phyloP scores from a whole-genome alignment of 2,888 invertebrate species.

The Atrina japonica region DNA sequence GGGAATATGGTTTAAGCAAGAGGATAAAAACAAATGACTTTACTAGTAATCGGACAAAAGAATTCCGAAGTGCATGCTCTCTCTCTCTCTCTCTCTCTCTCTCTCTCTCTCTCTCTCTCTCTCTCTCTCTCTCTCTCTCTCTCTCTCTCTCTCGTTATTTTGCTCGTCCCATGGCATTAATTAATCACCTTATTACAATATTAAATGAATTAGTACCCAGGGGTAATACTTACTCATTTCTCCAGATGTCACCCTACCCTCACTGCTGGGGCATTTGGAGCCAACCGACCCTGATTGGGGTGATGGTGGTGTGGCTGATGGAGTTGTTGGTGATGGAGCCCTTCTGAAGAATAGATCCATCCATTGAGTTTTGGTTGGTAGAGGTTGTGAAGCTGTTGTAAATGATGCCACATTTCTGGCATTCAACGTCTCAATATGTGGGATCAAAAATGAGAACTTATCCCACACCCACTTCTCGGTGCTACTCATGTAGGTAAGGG shows the following conservation, averaged over 20 bases:
- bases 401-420: slow-evolving; percentile 36
- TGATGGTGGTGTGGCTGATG: no score
- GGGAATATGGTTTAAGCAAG: no score
- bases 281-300: slow-evolving; percentile 14
- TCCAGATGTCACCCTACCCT: not conserved
- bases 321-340: slow-evolving; percentile 27
- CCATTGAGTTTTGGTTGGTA: slow-evolving; percentile 23
- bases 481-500: slow-evolving; percentile 23
- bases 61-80: no score
- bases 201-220: not conserved
- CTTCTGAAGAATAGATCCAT: slow-evolving; percentile 21
- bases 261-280: slow-evolving; percentile 58
- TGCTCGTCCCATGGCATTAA: not conserved
- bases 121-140: not conserved
- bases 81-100: no score
- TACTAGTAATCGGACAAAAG: no score
- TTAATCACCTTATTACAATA: not conserved
- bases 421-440: slow-evolving; percentile 37
- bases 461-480: slow-evolving; percentile 30
- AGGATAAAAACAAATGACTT: no score
- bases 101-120: slow-evolving; percentile 6
- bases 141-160: no score
- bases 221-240: slow-evolving; percentile 2
- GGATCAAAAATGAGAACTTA: slow-evolving; percentile 5
- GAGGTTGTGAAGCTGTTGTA: slow-evolving; percentile 19